Evolutionary conservation across 92 coral and sea anemone species (phyloP).

Genomic region (Umimayanthus chanpuru): DNA sequence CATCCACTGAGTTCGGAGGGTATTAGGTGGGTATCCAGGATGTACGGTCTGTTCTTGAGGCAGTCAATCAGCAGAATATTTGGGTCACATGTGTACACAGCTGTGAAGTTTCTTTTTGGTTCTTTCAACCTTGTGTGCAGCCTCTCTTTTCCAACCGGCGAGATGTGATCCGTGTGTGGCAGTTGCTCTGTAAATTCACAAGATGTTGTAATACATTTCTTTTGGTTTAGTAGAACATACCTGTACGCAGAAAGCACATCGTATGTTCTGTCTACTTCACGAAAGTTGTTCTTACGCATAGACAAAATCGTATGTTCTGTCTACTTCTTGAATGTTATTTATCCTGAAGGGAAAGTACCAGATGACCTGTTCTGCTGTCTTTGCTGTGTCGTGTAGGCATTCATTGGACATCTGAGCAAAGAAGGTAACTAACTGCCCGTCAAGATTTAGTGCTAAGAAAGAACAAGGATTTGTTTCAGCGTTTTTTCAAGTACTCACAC

Average conservation of each 20-base stretch:
- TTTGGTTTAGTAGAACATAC: conserved; percentile 16
- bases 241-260: conserved; percentile 34
- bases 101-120: conserved; percentile 29
- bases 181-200: conserved; percentile 48
- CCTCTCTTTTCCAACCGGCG: conserved; percentile 23
- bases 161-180: conserved; percentile 26
- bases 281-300: too few species aligned
- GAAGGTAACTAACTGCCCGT: not conserved
- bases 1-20: conserved; percentile 16
- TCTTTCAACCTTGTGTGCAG: conserved; percentile 24
- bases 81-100: conserved; percentile 51
- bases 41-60: conserved; percentile 41
- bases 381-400: conserved; percentile 11
- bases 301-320: conserved; percentile 46
- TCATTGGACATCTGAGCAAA: conserved; percentile 24
- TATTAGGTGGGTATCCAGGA: too few species aligned
- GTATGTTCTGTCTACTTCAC: conserved; percentile 24
- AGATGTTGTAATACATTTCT: conserved; percentile 9
- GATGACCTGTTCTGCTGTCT: conserved; percentile 46
- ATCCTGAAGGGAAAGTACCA: conserved; percentile 34
- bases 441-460: conserved; percentile 29
- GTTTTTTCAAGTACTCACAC: not conserved
- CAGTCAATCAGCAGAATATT: conserved; percentile 50
- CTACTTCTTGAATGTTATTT: conserved; percentile 43
- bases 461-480: conserved; percentile 35